phyloP scores from a whole-genome alignment of 2,113 vertebrate species.

The Cygnus buccinator region DNA sequence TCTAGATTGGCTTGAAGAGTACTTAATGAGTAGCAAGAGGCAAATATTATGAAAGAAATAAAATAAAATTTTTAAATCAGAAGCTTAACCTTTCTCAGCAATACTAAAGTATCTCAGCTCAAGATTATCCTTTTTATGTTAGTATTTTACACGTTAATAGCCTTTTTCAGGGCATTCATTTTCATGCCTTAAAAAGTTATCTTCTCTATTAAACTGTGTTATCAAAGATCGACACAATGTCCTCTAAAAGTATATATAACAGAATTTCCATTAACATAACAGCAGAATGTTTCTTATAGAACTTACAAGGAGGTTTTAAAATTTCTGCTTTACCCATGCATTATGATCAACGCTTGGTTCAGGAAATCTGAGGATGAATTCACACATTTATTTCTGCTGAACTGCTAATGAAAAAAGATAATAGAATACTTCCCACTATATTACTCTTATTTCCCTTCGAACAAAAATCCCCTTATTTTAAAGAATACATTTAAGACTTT shows the following conservation, averaged over 20 bases:
- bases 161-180: not conserved
- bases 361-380: not conserved
- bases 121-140: constrained; percentile 22
- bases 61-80: not conserved
- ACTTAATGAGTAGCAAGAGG: not conserved
- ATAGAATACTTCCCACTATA: not conserved
- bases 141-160: constrained; percentile 32
- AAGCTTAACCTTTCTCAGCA: not conserved
- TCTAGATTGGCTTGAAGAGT: not conserved
- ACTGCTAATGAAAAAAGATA: not conserved
- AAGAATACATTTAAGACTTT: not conserved
- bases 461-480: not conserved
- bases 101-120: not conserved
- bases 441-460: not conserved
- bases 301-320: not conserved
- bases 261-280: not conserved
- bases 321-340: not conserved
- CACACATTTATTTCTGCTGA: not conserved
- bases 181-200: constrained; percentile 4
- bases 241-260: not conserved
- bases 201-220: not conserved
- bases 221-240: constrained; percentile 2
- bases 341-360: not conserved
- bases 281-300: not conserved
- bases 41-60: not conserved